phyloP scores from a whole-genome alignment of 2,888 invertebrate genomes.

The Acrobasis consociella region DNA sequence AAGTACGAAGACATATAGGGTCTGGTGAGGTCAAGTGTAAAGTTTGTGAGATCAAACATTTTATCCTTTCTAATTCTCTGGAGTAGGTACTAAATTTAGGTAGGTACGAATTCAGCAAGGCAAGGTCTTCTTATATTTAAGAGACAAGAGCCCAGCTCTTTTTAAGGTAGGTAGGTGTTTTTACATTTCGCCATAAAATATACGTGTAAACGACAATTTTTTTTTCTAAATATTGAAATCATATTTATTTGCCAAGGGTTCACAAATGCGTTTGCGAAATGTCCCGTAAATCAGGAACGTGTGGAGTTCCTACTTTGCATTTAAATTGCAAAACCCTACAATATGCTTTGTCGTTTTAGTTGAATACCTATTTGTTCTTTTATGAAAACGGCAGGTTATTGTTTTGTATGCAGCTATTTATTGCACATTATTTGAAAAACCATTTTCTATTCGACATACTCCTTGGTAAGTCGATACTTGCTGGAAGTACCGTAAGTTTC shows the following conservation, averaged over 20 bases:
- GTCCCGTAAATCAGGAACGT: slow-evolving; percentile 30
- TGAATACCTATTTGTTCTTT: background rate
- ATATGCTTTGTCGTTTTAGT: slow-evolving; percentile 4
- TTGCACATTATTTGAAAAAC: background rate
- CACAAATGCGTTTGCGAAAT: slow-evolving; percentile 20
- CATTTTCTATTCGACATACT: too few relatives aligned
- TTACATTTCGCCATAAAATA: too few relatives aligned
- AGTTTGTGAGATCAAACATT: background rate
- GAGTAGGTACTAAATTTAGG: background rate
- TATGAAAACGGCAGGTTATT: background rate
- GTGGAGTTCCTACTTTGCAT: slow-evolving; percentile 32
- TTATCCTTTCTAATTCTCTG: background rate
- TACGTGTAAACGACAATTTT: too few relatives aligned
- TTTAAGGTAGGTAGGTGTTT: too few relatives aligned
- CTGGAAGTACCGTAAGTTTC: too few relatives aligned
- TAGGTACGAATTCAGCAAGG: too few relatives aligned
- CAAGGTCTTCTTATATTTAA: too few relatives aligned
- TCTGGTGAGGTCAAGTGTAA: background rate
- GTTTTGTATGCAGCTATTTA: background rate
- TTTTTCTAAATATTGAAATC: background rate
- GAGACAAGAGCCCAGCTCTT: too few relatives aligned
- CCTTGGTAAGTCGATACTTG: too few relatives aligned
- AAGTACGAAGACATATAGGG: background rate
- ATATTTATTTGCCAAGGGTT: slow-evolving; percentile 2
- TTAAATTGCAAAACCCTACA: slow-evolving; percentile 28